phyloP scores from a whole-genome alignment of 1,140 invertebrate species.

The Lasioglossum baleicum region DNA sequence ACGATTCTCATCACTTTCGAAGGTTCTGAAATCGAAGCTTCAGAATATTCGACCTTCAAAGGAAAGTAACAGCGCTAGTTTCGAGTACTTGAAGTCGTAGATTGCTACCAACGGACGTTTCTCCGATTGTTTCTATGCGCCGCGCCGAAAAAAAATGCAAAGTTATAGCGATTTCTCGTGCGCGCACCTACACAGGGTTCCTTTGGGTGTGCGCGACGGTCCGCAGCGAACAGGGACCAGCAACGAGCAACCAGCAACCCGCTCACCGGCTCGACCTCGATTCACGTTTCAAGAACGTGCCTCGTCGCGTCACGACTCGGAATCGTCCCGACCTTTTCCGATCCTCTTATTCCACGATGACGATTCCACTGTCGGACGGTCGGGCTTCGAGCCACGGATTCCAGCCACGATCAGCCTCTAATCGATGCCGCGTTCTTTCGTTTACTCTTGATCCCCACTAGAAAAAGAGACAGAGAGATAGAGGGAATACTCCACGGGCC shows the following conservation, averaged over 20 bases:
- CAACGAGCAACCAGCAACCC: constrained; percentile 10
- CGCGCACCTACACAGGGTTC: neutral
- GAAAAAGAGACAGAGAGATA: too few species aligned
- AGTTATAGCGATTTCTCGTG: constrained; percentile 4
- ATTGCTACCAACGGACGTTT: too few species aligned
- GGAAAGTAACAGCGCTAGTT: too few species aligned
- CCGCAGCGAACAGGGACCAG: neutral
- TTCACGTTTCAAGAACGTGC: constrained; percentile 58
- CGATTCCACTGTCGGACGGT: neutral
- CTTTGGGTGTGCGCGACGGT: neutral
- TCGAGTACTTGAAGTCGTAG: too few species aligned
- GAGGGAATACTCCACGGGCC: too few species aligned
- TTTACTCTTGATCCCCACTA: too few species aligned
- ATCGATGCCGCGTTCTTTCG: neutral
- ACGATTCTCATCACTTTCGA: too few species aligned
- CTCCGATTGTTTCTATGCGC: too few species aligned
- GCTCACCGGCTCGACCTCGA: constrained; percentile 56
- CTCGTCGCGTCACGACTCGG: constrained; percentile 42
- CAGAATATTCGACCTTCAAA: too few species aligned
- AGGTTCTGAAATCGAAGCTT: too few species aligned
- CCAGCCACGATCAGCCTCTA: constrained; percentile 4
- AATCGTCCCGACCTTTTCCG: constrained; percentile 43
- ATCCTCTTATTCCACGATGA: constrained; percentile 28
- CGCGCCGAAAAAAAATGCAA: too few species aligned
- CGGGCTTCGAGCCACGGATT: constrained; percentile 13